Evolutionary conservation across 2,888 invertebrate species (phyloP).

Genomic region (Polyommatus icarus): DNA sequence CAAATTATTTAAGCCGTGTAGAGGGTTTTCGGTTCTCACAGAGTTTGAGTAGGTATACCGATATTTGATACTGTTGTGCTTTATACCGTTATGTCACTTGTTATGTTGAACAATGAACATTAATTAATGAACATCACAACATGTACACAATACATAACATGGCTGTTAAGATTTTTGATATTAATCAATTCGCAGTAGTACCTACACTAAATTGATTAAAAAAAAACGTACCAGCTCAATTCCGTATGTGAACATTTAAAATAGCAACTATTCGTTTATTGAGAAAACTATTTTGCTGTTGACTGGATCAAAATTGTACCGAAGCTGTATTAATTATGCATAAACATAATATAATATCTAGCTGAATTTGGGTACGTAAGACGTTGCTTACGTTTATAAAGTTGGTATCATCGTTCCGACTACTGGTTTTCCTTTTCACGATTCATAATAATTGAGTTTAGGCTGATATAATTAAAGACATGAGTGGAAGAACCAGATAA

Average conservation of each 20-base stretch:
- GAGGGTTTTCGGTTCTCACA: neutral
- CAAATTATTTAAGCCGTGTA: neutral
- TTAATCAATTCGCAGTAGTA: neutral
- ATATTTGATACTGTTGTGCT: constrained; percentile 3
- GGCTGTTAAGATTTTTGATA: no score
- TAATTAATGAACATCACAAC: neutral
- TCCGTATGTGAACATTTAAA: neutral
- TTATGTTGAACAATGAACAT: neutral
- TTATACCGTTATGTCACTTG: neutral
- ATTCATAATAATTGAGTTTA: constrained; percentile 2
- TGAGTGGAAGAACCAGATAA: no score
- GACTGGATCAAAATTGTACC: neutral
- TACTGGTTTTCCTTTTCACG: constrained; percentile 8
- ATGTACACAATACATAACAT: neutral
- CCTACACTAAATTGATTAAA: neutral
- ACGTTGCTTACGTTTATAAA: no score
- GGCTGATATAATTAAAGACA: neutral
- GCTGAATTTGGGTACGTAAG: no score
- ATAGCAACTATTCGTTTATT: neutral
- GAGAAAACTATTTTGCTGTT: no score
- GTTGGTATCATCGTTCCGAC: neutral
- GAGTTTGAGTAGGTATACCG: neutral
- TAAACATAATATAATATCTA: no score
- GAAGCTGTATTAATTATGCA: no score
- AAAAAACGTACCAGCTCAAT: neutral